A percentile compares a stretch with the other conserved stretches of the same genome.
phyloP scores from a whole-genome alignment of 92 coral and sea anemone genomes.

The Galaxea fascicularis region DNA sequence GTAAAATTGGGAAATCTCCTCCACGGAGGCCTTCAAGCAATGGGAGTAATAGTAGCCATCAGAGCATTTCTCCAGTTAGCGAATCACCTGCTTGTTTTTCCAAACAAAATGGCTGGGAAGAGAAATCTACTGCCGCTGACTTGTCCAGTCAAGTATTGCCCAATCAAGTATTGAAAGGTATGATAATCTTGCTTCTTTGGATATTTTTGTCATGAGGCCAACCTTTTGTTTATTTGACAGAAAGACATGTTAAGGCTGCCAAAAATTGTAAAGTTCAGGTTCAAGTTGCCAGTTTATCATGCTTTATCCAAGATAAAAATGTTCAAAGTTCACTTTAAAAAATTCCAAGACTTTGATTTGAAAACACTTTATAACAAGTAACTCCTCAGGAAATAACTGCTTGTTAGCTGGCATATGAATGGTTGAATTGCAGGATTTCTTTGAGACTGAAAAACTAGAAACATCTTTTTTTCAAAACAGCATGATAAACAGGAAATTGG shows the following conservation, averaged over 20 bases:
- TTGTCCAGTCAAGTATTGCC: conserved; percentile 33
- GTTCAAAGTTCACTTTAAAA: too few relatives aligned
- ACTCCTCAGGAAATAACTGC: too few relatives aligned
- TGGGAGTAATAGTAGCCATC: conserved; percentile 53
- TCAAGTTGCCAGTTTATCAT: too few relatives aligned
- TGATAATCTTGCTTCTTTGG: background rate
- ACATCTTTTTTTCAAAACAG: too few relatives aligned
- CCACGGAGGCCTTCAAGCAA: conserved; percentile 77
- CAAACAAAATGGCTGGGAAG: conserved; percentile 52
- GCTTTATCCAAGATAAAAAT: too few relatives aligned
- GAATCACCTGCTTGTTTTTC: conserved; percentile 16
- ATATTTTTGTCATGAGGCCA: background rate
- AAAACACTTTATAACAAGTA: too few relatives aligned
- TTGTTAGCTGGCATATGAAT: too few relatives aligned
- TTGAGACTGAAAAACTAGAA: too few relatives aligned
- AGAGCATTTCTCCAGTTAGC: conserved; percentile 39
- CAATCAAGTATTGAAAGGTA: conserved; percentile 46
- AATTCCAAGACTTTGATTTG: too few relatives aligned
- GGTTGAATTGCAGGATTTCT: too few relatives aligned
- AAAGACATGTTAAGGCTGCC: background rate
- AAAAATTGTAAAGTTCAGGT: background rate
- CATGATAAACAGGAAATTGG: too few relatives aligned
- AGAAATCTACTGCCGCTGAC: background rate
- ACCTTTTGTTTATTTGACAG: background rate
- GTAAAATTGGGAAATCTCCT: conserved; percentile 66